These are phyloP conservation scores for Ascidia mentula DNA, from an alignment of 23 tunicate species.

Conservation along the genomic window DNA sequence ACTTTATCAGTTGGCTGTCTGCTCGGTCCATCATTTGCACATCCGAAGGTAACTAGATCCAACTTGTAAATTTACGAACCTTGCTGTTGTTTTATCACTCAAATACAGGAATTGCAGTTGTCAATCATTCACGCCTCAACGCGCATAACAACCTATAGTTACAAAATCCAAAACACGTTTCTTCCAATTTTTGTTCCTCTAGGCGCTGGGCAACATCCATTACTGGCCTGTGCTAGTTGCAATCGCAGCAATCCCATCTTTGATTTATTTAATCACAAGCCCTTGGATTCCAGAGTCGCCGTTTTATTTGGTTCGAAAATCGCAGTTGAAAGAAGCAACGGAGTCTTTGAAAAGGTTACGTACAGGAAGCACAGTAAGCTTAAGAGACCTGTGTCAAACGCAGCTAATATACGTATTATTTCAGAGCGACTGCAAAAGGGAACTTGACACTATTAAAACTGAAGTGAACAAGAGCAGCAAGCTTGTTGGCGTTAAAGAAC, in stretches of 20 bases:
- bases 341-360: background rate
- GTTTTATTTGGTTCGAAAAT: background rate
- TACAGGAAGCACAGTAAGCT: background rate
- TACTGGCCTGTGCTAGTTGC: background rate
- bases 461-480: background rate
- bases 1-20: background rate
- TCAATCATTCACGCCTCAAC: no score
- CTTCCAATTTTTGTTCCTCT: no score
- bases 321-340: background rate
- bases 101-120: no score
- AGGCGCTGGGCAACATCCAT: background rate
- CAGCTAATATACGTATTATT: background rate
- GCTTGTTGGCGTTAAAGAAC: background rate
- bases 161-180: no score
- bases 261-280: slow-evolving; percentile 1
- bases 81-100: no score
- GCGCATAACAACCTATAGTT: no score
- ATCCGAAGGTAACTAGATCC: background rate
- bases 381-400: background rate
- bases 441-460: background rate
- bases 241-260: background rate
- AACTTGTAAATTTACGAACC: no score
- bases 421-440: background rate
- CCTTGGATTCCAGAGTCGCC: slow-evolving; percentile 14
- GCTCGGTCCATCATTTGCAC: background rate